These are phyloP conservation scores for Pyrgilauda ruficollis DNA, from an alignment of 2,113 vertebrate species.

Conservation along the genomic window DNA sequence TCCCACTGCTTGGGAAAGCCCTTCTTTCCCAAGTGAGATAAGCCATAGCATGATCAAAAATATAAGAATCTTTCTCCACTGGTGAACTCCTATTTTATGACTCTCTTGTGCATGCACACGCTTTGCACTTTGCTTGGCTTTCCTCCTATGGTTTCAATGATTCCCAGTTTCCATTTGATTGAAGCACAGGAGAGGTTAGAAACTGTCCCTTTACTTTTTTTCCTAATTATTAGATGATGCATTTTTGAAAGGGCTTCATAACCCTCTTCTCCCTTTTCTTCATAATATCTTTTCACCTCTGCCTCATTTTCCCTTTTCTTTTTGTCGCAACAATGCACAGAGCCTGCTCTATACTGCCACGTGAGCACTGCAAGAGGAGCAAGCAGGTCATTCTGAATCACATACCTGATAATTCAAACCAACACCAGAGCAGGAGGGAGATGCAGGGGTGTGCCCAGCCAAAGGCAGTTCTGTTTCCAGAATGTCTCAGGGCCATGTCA, in stretches of 20 bases:
- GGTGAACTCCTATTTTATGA: neutral
- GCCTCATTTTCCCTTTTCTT: neutral
- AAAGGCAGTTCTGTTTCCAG: neutral
- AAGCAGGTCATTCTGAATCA: neutral
- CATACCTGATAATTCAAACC: neutral
- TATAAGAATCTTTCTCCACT: neutral
- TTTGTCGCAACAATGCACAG: neutral
- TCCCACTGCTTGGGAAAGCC: too few species aligned
- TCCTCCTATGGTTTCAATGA: neutral
- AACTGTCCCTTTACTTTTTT: neutral
- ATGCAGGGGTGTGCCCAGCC: accelerated
- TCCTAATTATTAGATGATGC: neutral
- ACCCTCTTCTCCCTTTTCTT: neutral
- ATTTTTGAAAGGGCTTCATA: neutral
- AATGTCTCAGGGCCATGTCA: neutral
- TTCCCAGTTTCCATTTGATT: neutral
- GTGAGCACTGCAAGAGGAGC: neutral
- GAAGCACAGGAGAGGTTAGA: neutral
- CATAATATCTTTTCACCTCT: neutral
- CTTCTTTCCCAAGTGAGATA: neutral
- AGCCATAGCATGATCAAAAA: neutral
- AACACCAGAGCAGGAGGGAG: neutral
- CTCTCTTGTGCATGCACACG: neutral
- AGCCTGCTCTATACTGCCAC: neutral
- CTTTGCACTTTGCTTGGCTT: neutral